A percentile compares a stretch with the other conserved stretches of the same genome.
phyloP scores from a whole-genome alignment of 2,888 invertebrate genomes.

The Trissolcus brochymenae region DNA sequence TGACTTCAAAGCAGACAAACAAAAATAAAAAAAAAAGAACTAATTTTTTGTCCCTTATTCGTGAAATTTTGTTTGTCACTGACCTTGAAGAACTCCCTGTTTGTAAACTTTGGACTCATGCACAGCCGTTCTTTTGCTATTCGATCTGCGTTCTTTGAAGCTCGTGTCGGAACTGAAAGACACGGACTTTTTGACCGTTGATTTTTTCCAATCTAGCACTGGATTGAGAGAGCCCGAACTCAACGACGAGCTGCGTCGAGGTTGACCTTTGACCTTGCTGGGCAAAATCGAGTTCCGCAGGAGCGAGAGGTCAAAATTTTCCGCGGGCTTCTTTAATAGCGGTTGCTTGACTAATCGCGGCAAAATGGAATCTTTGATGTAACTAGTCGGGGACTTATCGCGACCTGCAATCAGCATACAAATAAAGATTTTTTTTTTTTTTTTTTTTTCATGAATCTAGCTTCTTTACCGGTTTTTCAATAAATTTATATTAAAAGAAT shows the following conservation, averaged over 20 bases:
- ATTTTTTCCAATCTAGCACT: conserved; percentile 33
- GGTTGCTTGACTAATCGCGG: conserved; percentile 19
- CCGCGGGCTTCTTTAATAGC: neutral
- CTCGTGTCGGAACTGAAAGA: conserved; percentile 74
- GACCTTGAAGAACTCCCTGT: conserved; percentile 72
- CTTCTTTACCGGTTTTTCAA: neutral
- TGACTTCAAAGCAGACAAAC: neutral
- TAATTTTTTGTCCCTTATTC: neutral
- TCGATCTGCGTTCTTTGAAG: conserved; percentile 66
- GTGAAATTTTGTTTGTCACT: neutral
- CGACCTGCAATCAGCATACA: conserved; percentile 27
- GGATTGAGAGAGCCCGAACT: conserved; percentile 16
- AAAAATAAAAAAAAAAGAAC: neutral
- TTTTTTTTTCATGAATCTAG: too few species aligned
- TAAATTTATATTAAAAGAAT: neutral
- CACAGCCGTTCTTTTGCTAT: conserved; percentile 63
- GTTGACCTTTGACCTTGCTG: conserved; percentile 11
- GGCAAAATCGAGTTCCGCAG: conserved; percentile 37
- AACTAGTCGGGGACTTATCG: conserved; percentile 36
- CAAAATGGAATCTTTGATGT: conserved; percentile 33
- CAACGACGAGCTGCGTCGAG: conserved; percentile 22
- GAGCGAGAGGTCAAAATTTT: conserved; percentile 31
- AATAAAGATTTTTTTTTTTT: conserved; percentile 28
- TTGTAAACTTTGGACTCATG: conserved; percentile 73
- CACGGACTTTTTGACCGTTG: conserved; percentile 70